Percentiles rank a stretch among this genome's conserved stretches.
Evolutionary conservation across 1,140 invertebrate species (phyloP).

Genomic region (Halesus radiatus): DNA sequence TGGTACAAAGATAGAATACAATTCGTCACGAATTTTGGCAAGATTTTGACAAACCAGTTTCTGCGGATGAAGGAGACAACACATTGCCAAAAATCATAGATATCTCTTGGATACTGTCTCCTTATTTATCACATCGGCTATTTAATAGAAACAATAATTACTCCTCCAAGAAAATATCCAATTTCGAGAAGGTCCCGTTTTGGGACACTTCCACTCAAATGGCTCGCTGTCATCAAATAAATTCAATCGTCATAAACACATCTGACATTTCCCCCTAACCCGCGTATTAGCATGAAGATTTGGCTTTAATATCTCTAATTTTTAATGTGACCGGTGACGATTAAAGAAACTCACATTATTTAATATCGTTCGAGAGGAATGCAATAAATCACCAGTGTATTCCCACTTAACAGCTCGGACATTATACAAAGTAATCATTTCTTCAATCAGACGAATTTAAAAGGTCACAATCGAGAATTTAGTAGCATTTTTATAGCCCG

Average conservation of each 20-base stretch:
- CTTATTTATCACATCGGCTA: conserved; percentile 2
- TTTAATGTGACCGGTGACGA: conserved; percentile 35
- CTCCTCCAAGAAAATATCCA: conserved; percentile 14
- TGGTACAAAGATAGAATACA: too few relatives aligned
- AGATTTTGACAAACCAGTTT: too few relatives aligned
- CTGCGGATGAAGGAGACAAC: too few relatives aligned
- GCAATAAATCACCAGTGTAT: conserved; percentile 11
- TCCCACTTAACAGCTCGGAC: conserved; percentile 20
- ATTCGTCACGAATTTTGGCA: too few relatives aligned
- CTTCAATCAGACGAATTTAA: conserved; percentile 16
- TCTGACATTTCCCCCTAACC: conserved; percentile 30
- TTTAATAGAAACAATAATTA: conserved; percentile 15
- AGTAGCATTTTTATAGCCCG: too few relatives aligned
- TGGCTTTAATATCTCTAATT: conserved; percentile 36
- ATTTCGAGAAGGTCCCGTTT: conserved; percentile 33
- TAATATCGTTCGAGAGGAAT: neutral
- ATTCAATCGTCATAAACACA: conserved; percentile 47
- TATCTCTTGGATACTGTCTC: too few relatives aligned
- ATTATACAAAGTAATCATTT: conserved; percentile 4
- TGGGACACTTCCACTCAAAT: conserved; percentile 17
- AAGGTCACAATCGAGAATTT: too few relatives aligned
- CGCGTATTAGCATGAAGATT: conserved; percentile 46
- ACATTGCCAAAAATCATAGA: too few relatives aligned
- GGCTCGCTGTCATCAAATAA: conserved; percentile 47
- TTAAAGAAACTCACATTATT: conserved; percentile 13